Evolutionary conservation across 2,113 vertebrate species (phyloP), one percentile per base, ranked within the genome.

Genomic region (Furnarius figulus): DNA sequence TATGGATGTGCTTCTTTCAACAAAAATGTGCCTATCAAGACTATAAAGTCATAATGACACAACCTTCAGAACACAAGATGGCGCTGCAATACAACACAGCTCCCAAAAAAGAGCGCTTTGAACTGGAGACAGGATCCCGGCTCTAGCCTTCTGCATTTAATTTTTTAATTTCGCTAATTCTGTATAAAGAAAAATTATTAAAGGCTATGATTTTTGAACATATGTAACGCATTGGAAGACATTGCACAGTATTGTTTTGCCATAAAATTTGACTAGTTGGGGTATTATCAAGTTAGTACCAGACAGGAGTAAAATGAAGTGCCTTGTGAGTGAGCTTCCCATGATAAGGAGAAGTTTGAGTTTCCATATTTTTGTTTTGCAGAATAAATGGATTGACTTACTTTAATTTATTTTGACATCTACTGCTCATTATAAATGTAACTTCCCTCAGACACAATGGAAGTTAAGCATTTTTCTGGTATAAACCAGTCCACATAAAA

Each of bases 31-130:
- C 7, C 18, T 61, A 58, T 46, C 7, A 37, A 15, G 37, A 28
- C 23, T 81, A 77, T 25, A 16, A 44, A 55, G 27, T 50, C 14
- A 19, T 65, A 65, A 35, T 6, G 46, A 5, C 17, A 87, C 49
- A 93, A 73, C 33, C 10, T 49, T 52, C 14, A 83, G 93, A 73
- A 93, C 98, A 97, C 93, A 44, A 96, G 97, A 65, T 97, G 98
- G 96, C 83, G 96, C 96, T 97, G 89, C 59, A 97, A 87, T 30
- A 90, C 86, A 92, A 71, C 66, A 84, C 68, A 93, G 62, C 4
- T 62, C 37, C 66, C 66, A 5, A 7, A 14, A 24, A 37, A 47
- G 12, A 58, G 17, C 7, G 8, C 15, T 52, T 74, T 6, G 39
- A 52, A 9, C 2, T 17, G 24, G 12, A 33, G 42, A 55, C 5